A percentile compares a stretch with the other conserved stretches of the same genome.
Conservation (phyloP, 2,888 invertebrate species). For the Lepeophtheirus nordmannii region DNA sequence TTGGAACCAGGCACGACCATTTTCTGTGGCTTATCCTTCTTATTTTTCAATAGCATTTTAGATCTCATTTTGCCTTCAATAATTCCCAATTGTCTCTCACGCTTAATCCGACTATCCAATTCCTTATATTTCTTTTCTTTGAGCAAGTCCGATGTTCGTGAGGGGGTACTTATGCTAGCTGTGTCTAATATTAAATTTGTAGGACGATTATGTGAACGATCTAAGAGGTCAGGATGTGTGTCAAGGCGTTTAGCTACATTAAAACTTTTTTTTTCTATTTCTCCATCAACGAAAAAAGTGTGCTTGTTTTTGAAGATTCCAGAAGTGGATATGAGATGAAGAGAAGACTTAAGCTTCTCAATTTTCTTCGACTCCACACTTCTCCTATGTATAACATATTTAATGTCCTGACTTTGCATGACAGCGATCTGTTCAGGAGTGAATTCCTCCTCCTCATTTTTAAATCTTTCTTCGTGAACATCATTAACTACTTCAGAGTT, state of each 20-base stretch:
- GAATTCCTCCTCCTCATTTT: conserved; percentile 52
- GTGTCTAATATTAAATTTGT: conserved; percentile 38
- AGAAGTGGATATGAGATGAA: conserved; percentile 65
- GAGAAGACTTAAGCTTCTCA: conserved; percentile 52
- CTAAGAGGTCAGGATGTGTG: conserved; percentile 55
- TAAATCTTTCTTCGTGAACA: conserved; percentile 43
- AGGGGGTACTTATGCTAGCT: conserved; percentile 19
- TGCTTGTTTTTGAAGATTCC: conserved; percentile 56
- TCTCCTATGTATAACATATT: conserved; percentile 70
- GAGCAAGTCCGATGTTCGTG: not conserved
- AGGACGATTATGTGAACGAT: conserved; percentile 52
- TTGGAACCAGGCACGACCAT: conserved; percentile 48
- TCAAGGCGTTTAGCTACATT: conserved; percentile 53
- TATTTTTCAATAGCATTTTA: conserved; percentile 41
- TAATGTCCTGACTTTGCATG: conserved; percentile 79
- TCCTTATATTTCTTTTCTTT: conserved; percentile 44
- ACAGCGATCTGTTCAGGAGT: conserved; percentile 61
- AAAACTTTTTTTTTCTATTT: conserved; percentile 37
- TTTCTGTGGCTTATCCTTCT: conserved; percentile 44
- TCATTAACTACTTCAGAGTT: conserved; percentile 49
- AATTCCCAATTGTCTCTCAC: conserved; percentile 57
- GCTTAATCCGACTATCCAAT: conserved; percentile 53
- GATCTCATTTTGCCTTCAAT: conserved; percentile 64
- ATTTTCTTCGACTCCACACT: conserved; percentile 65
- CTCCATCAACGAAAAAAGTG: conserved; percentile 56